Conservation (phyloP, 2,888 invertebrate genomes). For the Rotaria socialis region DNA sequence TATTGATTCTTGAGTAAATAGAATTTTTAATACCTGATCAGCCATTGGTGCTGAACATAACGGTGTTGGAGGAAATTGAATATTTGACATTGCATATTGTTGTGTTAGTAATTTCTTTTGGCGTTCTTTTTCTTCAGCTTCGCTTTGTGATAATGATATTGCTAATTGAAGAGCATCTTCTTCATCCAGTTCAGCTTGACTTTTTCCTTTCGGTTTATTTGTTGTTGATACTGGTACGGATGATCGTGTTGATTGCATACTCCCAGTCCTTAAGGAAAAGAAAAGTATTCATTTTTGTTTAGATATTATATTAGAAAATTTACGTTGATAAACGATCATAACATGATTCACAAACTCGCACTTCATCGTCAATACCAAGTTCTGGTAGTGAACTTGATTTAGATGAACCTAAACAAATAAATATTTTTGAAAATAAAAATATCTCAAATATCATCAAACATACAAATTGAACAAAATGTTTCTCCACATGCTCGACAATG, state of each 20-base stretch:
- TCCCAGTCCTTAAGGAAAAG: not conserved
- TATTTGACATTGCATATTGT: not conserved
- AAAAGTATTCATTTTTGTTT: not conserved
- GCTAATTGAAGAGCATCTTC: conserved; percentile 78
- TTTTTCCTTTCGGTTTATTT: conserved; percentile 48
- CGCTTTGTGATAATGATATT: conserved; percentile 89
- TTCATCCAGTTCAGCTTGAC: conserved; percentile 70
- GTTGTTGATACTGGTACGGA: not conserved
- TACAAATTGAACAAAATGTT: conserved; percentile 17
- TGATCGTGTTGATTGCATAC: not conserved
- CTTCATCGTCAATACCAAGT: conserved; percentile 29
- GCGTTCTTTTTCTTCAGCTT: conserved; percentile 88
- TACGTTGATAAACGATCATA: conserved; percentile 4
- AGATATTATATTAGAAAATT: not conserved
- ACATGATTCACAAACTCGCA: conserved; percentile 4
- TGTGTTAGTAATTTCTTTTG: conserved; percentile 49
- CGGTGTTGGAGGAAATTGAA: not conserved
- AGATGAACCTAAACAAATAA: not conserved
- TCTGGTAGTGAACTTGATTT: not conserved
- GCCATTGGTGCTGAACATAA: not conserved
- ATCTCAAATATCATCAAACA: not conserved
- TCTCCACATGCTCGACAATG: conserved; percentile 30
- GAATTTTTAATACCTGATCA: not conserved
- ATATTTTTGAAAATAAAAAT: not conserved
- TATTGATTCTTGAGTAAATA: not conserved